Evolutionary conservation across 1,140 invertebrate species (phyloP).

Genomic region (Conus betulinus): DNA sequence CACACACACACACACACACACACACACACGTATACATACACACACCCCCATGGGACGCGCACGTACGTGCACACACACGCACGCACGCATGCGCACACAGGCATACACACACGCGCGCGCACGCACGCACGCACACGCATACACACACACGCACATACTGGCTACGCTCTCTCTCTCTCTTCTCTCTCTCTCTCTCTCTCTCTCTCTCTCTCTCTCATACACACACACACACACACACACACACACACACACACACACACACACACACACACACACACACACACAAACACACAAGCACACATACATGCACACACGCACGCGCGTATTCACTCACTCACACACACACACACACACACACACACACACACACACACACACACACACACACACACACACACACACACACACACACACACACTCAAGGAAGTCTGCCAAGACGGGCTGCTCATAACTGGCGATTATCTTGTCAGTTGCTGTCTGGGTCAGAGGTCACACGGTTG

Average conservation of each 20-base stretch:
- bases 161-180: too few species aligned
- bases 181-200: too few species aligned
- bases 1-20: too few species aligned
- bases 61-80: neutral
- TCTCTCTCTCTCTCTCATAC: too few species aligned
- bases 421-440: too few species aligned
- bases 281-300: neutral
- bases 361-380: neutral
- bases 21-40: neutral
- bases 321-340: neutral
- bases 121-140: neutral
- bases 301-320: neutral
- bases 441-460: too few species aligned
- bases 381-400: neutral
- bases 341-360: conserved; percentile 1
- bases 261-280: neutral
- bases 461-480: too few species aligned
- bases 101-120: neutral
- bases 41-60: neutral
- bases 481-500: too few species aligned
- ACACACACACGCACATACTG: conserved; percentile 10
- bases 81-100: neutral
- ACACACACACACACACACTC: neutral
- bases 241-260: conserved; percentile 10
- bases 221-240: conserved; percentile 1